phyloP scores from a whole-genome alignment of 2,888 invertebrate genomes.

The Kryphioiulus occultus region DNA sequence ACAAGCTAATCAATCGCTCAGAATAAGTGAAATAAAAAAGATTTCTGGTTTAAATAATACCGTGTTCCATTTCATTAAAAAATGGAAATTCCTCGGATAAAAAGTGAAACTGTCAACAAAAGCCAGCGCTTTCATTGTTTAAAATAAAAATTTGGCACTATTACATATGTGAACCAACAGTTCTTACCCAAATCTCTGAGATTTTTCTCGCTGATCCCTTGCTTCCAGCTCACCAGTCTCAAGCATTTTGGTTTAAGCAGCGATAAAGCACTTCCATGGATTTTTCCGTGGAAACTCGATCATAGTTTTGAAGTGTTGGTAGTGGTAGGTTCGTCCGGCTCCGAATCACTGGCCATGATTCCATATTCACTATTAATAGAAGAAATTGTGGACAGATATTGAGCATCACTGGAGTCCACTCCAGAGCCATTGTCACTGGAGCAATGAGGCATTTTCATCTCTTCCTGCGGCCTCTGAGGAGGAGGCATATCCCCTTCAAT shows the following conservation, averaged over 20 bases:
- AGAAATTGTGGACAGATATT: constrained; percentile 50
- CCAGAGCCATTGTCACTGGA: constrained; percentile 40
- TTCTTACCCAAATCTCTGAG: neutral
- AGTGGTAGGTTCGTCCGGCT: constrained; percentile 37
- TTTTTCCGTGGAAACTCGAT: neutral
- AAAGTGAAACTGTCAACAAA: neutral
- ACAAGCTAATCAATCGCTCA: neutral
- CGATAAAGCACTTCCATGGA: neutral
- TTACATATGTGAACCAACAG: neutral
- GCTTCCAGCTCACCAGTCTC: neutral
- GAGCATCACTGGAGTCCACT: constrained; percentile 46
- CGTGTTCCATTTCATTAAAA: neutral
- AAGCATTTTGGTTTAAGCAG: constrained; percentile 21
- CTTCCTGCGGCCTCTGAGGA: constrained; percentile 41
- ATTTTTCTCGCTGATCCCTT: neutral
- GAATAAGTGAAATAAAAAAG: neutral
- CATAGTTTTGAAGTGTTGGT: constrained; percentile 50
- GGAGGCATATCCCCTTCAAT: constrained; percentile 45
- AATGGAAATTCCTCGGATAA: constrained; percentile 18
- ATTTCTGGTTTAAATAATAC: neutral
- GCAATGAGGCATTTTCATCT: constrained; percentile 41
- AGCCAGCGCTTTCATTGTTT: neutral
- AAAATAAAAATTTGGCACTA: constrained; percentile 33
- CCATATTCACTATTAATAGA: constrained; percentile 52
- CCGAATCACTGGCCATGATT: constrained; percentile 49